A percentile compares a stretch with the other conserved stretches of the same genome.
Evolutionary conservation across 92 coral and sea anemone species (phyloP).

Genomic region (Bergia sp.): DNA sequence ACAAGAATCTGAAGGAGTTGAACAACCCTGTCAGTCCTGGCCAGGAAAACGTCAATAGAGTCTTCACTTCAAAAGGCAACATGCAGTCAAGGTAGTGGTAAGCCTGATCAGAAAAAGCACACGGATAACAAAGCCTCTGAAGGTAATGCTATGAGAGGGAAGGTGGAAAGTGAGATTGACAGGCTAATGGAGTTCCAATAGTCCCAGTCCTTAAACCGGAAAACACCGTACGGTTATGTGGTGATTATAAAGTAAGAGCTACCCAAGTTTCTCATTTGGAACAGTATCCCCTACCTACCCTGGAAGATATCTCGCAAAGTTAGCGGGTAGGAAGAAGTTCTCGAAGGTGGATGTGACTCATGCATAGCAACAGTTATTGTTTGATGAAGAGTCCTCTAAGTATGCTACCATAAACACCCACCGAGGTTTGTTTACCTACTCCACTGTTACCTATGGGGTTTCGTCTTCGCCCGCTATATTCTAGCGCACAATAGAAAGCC

Average conservation of each 20-base stretch:
- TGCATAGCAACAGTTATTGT: slow-evolving; percentile 61
- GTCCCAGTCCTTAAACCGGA: slow-evolving; percentile 51
- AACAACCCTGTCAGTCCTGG: neutral
- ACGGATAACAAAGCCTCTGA: neutral
- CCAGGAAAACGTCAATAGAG: slow-evolving; percentile 37
- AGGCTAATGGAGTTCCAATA: slow-evolving; percentile 36
- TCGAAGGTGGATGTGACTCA: neutral
- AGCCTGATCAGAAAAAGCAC: slow-evolving; percentile 30
- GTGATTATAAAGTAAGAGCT: neutral
- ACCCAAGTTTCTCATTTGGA: neutral
- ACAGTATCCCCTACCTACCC: neutral
- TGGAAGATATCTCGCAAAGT: slow-evolving; percentile 2
- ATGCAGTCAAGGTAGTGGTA: slow-evolving; percentile 18
- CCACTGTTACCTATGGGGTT: slow-evolving; percentile 34
- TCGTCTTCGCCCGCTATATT: slow-evolving; percentile 47
- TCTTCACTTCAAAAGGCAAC: slow-evolving; percentile 27
- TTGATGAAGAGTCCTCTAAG: slow-evolving; percentile 34
- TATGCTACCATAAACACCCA: slow-evolving; percentile 47
- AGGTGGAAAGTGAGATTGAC: slow-evolving; percentile 42
- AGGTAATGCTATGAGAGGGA: slow-evolving; percentile 40
- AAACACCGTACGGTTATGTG: neutral
- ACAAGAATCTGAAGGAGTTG: slow-evolving; percentile 44
- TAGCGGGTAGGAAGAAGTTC: neutral
- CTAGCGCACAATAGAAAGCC: slow-evolving; percentile 40
- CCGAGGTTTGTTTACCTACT: slow-evolving; percentile 48